phyloP scores from a whole-genome alignment of 2,113 vertebrate species.

The Toxostoma redivivum region DNA sequence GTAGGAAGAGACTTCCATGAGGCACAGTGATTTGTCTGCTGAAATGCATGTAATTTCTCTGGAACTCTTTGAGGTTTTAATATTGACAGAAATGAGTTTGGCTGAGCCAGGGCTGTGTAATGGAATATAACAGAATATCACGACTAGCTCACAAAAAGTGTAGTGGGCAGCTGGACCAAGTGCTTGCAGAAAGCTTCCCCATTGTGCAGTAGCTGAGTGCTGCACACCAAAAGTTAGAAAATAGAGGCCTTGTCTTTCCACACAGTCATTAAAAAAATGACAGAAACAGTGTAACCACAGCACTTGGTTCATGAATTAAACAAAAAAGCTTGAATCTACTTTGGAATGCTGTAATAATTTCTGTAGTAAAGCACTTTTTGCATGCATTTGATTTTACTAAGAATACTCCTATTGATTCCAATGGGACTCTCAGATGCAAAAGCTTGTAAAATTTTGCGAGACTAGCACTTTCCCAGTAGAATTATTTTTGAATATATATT shows the following conservation, averaged over 20 bases:
- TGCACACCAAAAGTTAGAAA: neutral
- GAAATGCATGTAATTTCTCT: neutral
- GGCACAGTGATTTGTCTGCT: neutral
- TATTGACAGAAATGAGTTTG: neutral
- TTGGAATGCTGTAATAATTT: constrained; percentile 25
- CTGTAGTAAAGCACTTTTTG: neutral
- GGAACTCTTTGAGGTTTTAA: neutral
- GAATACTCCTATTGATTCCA: constrained; percentile 22
- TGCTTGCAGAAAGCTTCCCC: neutral
- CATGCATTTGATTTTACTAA: neutral
- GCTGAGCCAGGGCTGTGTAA: neutral
- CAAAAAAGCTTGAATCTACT: neutral
- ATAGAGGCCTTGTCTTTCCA: neutral
- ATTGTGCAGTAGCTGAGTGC: accelerated
- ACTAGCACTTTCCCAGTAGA: neutral
- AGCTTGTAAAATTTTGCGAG: neutral
- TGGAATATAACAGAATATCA: neutral
- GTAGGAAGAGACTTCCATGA: neutral
- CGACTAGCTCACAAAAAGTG: neutral
- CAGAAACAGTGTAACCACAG: neutral
- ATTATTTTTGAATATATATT: neutral
- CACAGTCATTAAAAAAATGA: neutral
- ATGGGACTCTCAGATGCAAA: neutral
- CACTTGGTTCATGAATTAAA: neutral
- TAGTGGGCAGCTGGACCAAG: neutral